phyloP scores from a whole-genome alignment of 2,888 invertebrate genomes.

The Acleris sparsana region DNA sequence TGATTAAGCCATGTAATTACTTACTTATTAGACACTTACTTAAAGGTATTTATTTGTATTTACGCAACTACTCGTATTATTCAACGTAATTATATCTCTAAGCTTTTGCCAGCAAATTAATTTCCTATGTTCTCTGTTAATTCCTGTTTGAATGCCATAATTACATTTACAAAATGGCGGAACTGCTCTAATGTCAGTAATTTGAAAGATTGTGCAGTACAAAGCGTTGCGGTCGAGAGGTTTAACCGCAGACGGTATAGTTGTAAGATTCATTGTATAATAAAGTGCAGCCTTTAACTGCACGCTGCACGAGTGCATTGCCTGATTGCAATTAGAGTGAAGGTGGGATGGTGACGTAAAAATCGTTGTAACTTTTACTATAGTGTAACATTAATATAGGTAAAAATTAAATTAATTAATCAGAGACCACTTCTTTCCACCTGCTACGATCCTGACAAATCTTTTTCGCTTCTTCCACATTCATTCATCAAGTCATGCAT shows the following conservation, averaged over 20 bases:
- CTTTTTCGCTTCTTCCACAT: too few species aligned
- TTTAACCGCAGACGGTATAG: constrained; percentile 13
- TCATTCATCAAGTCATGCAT: too few species aligned
- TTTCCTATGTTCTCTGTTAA: constrained; percentile 17
- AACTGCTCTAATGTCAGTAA: constrained; percentile 25
- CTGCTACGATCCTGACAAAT: too few species aligned
- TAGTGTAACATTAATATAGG: too few species aligned
- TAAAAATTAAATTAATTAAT: too few species aligned
- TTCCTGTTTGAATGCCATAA: constrained; percentile 5
- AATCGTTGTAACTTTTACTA: not conserved
- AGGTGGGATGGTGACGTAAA: not conserved
- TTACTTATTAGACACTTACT: too few species aligned
- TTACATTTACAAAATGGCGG: constrained; percentile 22
- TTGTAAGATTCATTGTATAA: constrained; percentile 15
- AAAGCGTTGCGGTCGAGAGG: constrained; percentile 21
- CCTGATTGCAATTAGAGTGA: not conserved
- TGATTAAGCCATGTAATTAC: too few species aligned
- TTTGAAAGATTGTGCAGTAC: constrained; percentile 18
- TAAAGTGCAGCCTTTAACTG: constrained; percentile 4
- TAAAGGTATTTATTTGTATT: too few species aligned
- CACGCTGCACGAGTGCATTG: not conserved
- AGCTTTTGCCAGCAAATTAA: too few species aligned
- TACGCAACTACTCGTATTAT: too few species aligned
- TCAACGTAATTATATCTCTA: too few species aligned
- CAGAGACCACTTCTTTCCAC: too few species aligned